Evolutionary conservation across 2,888 invertebrate species (phyloP).

Genomic region (Hipparchia semele): DNA sequence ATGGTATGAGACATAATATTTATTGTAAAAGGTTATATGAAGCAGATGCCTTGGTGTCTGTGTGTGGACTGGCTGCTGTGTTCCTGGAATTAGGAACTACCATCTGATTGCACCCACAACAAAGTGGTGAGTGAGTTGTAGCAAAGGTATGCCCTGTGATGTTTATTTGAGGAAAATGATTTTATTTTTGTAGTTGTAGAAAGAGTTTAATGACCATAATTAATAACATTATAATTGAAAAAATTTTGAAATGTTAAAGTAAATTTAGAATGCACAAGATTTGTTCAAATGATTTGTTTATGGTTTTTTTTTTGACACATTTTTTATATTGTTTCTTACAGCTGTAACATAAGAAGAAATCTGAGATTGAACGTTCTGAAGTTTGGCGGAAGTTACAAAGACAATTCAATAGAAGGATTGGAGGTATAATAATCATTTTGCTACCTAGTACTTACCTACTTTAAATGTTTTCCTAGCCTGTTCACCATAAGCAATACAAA

Average conservation of each 20-base stretch:
- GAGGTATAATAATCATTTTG: not conserved
- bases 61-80: constrained; percentile 46
- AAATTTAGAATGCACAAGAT: constrained; percentile 4
- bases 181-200: constrained; percentile 22
- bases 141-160: constrained; percentile 46
- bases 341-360: not conserved
- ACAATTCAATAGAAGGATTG: not conserved
- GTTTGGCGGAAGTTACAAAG: not conserved
- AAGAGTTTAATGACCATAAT: not conserved
- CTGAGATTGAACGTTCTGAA: not conserved
- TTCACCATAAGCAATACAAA: too few relatives aligned
- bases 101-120: constrained; percentile 41
- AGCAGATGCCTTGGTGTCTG: constrained; percentile 47
- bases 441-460: too few relatives aligned
- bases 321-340: not conserved
- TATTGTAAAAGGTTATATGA: constrained; percentile 40
- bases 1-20: constrained; percentile 42
- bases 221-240: not conserved
- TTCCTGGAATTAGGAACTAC: constrained; percentile 36
- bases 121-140: constrained; percentile 50
- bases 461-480: too few relatives aligned
- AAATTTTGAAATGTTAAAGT: not conserved
- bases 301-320: not conserved
- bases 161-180: constrained; percentile 31
- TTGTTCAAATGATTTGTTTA: not conserved